Base-by-base conservation (phyloP, 2,888 invertebrate species). In the Vanessa cardui region DNA sequence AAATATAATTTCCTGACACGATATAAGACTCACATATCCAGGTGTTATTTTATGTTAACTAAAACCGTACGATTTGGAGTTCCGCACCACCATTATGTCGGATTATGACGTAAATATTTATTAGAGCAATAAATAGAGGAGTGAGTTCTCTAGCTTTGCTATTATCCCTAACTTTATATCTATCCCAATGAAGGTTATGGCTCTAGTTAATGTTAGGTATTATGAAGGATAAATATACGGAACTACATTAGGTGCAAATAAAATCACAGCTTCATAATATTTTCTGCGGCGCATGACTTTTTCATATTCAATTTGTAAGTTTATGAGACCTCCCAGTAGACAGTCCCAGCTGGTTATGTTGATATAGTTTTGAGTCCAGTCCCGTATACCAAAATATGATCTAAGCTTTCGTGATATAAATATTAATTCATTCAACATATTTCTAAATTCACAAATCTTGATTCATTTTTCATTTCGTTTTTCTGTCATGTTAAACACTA, bases 21-120 rank as follows among this genome's bases (percentile, higher is more conserved):
- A 39, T 33, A 54, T 15, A 31, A 54, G 16, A 8, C n/a, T 39
- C 9, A 56, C 18, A 33, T n/a, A 71, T 72, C 68, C 74, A 74
- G 73, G 72, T 73, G 65, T 65, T 63, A 75, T 74, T 73, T 73
- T 66, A 71, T 63, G 72, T 72, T 64, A 72, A 70, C 70, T 70
- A 68, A 73, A 73, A 72, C 70, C 69, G 69, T 64, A 72, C 71
- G 72, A 75, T 76, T 74, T 73, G 69, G 71, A 70, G 78, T 79
- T 77, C 80, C 73, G 76, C 69, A 78, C 77, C 75, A 74, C 80
- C 81, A 84, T 87, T 84, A 83, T 82, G 79, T 79, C 73, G 83
- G 85, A 87, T 87, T 87, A 87, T 87, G 85, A 84, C 82, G 85
- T 86, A 85, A 87, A 86, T 85, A 86, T 85, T 84, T 84, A 86